These are phyloP conservation scores for Rotaria sp. DNA, from an alignment of 2,888 invertebrate species.

Conservation along the genomic window DNA sequence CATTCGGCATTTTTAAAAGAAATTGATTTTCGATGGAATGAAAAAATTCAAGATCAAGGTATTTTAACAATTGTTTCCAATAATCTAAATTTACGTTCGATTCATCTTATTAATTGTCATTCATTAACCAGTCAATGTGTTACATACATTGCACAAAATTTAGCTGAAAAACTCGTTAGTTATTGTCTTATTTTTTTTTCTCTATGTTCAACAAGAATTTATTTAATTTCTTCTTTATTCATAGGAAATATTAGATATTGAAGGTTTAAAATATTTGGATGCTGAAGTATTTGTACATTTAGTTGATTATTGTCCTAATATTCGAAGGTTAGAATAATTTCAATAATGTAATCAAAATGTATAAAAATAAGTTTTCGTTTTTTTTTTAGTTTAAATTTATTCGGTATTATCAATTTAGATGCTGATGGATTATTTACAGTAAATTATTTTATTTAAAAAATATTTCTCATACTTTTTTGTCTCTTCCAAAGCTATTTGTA, in stretches of 20 bases:
- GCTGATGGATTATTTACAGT: slow-evolving; percentile 21
- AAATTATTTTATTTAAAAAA: background rate
- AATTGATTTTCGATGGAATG: slow-evolving; percentile 23
- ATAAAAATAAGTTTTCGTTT: background rate
- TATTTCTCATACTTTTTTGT: too few relatives aligned
- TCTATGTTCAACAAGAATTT: background rate
- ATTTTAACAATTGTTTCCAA: background rate
- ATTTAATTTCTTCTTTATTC: background rate
- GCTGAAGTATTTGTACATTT: background rate
- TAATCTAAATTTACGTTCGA: slow-evolving; percentile 1
- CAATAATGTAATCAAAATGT: background rate
- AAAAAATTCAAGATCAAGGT: slow-evolving; percentile 12
- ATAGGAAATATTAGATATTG: slow-evolving; percentile 1
- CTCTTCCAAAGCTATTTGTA: background rate
- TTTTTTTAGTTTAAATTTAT: background rate
- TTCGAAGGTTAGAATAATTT: background rate
- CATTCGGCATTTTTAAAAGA: slow-evolving; percentile 12
- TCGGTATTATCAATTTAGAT: background rate
- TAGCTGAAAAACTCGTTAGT: background rate
- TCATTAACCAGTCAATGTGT: background rate
- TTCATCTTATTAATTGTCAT: background rate
- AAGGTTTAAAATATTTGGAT: background rate
- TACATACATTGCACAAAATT: background rate
- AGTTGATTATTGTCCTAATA: slow-evolving; percentile 23
- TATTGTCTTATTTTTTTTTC: background rate